Base-by-base conservation (phyloP, 2,113 vertebrate genomes). In the Perccottus glenii region DNA sequence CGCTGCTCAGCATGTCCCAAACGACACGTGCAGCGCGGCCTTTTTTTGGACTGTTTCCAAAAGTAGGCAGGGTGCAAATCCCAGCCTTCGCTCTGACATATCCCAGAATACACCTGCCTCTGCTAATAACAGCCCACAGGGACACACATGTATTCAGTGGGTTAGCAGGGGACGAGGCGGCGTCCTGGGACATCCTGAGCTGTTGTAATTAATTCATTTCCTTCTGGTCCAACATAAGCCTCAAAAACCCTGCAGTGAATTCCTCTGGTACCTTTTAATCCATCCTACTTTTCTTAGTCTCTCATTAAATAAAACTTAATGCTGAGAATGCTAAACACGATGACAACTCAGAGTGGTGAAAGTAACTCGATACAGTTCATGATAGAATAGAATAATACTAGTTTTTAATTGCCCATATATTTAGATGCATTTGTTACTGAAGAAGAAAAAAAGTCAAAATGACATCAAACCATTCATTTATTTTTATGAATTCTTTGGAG, bases 41-140 rank as follows among this genome's bases (percentile, higher is more conserved):
- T 50, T 48, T 59, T 66, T 51, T 68, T 85, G 77, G 78, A 72
- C 14, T 6, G 9, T 16, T 40, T 81, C 85, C 81, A 84, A 66
- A 75, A 62, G n/a, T 11, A 78, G 60, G 63, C 68, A 70, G 77
- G 40, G 75, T 75, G 77, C n/a, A n/a, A n/a, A n/a, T n/a, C n/a
- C n/a, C n/a, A n/a, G 64, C 65, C 16, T 60, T 67, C 52, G 68
- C 69, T 71, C 55, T 61, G 52, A 78, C 36, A 52, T 64, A 40
- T 14, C 68, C 47, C 58, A 70, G 52, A 81, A 73, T 59, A 55
- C 76, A 87, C 77, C 81, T 82, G 63, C 69, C 84, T 12, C 12
- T 40, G 16, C 60, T 76, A 58, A 74, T 70, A 66, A 64, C 66
- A 71, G 52, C 47, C 43, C 60, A 15, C 67, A 47, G 55, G 57